Conservation (phyloP, 1,140 invertebrate genomes). For the Holcopasites calliopsidis region DNA sequence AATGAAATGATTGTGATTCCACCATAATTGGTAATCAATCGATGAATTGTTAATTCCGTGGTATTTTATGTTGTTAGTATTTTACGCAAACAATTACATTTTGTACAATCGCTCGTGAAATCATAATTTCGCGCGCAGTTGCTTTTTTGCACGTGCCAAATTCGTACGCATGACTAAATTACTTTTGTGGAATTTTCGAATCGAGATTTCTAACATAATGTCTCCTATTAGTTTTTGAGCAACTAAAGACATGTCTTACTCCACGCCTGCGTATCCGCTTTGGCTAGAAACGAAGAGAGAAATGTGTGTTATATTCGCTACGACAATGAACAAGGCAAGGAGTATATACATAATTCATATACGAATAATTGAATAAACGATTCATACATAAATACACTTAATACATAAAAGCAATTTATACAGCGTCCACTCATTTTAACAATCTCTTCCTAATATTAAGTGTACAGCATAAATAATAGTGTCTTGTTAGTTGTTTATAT, state of each 20-base stretch:
- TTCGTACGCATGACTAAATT: not conserved
- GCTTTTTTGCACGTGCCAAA: too few species aligned
- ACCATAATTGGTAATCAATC: too few species aligned
- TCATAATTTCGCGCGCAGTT: too few species aligned
- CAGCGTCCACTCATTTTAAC: not conserved
- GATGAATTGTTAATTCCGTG: too few species aligned
- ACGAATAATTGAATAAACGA: too few species aligned
- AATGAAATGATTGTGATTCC: too few species aligned
- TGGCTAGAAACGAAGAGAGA: constrained; percentile 69
- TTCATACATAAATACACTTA: too few species aligned
- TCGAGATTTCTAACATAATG: constrained; percentile 25
- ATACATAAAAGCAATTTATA: constrained; percentile 6
- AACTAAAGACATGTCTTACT: constrained; percentile 71
- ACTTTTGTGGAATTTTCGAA: not conserved
- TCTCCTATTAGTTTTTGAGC: constrained; percentile 44
- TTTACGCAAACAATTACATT: too few species aligned
- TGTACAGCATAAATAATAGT: not conserved
- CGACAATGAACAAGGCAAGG: too few species aligned
- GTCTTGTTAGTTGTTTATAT: not conserved
- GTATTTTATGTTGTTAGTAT: too few species aligned
- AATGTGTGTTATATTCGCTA: constrained; percentile 17
- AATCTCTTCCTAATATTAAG: not conserved
- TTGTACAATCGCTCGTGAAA: too few species aligned
- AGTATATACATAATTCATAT: too few species aligned
- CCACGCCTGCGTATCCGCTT: constrained; percentile 74